A percentile compares a stretch with the other conserved stretches of the same genome.
Conservation (phyloP, 2,797 vertebrate genomes). For the Avahi laniger region DNA sequence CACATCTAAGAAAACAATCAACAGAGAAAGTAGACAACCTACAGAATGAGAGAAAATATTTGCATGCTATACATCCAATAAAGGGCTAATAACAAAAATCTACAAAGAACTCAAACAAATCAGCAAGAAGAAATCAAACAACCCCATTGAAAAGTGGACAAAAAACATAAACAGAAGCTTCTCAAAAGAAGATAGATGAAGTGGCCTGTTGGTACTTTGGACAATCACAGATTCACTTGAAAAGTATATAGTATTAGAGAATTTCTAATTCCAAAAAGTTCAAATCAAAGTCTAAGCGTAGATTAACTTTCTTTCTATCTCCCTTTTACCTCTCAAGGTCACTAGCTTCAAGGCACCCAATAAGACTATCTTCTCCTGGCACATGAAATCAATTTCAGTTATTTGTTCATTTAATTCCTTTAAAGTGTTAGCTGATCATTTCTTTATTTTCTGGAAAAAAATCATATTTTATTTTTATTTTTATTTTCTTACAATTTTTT, state of each 20-base stretch:
- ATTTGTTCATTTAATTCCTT: background rate
- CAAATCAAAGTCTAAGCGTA: background rate
- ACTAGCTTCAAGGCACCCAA: background rate
- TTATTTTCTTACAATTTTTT: too few species aligned
- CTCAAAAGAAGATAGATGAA: too few species aligned
- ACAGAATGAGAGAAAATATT: too few species aligned
- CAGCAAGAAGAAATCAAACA: too few species aligned
- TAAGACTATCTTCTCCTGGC: fast-evolving
- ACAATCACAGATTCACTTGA: background rate
- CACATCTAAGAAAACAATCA: too few species aligned
- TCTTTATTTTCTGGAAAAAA: background rate
- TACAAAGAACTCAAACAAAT: too few species aligned
- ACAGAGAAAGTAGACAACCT: too few species aligned
- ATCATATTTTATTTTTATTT: too few species aligned
- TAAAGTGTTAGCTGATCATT: background rate
- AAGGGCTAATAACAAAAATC: too few species aligned
- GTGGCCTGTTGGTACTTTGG: background rate
- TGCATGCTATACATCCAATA: too few species aligned
- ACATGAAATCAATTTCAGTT: background rate
- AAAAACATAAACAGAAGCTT: too few species aligned
- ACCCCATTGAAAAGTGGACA: too few species aligned
- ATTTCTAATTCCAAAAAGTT: background rate
- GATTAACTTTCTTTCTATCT: background rate
- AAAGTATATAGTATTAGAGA: background rate
- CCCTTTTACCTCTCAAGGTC: background rate